Evolutionary conservation across 2,888 invertebrate species (phyloP), one percentile per base, ranked within the genome.

Genomic region (Atethmia centrago): DNA sequence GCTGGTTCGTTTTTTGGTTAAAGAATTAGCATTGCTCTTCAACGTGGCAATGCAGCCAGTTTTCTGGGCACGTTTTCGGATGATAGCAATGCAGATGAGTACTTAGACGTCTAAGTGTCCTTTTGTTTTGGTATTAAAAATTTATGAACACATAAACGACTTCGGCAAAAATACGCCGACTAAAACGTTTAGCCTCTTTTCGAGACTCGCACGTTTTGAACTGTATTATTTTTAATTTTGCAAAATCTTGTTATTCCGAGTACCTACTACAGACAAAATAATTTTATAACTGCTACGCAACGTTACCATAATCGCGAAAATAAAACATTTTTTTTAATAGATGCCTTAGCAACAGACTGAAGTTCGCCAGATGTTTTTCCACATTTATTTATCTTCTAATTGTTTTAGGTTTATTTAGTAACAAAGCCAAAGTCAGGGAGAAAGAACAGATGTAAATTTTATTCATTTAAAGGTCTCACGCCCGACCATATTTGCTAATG

Each of bases 401-500:
- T 80, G 65, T 63, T 73, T 79, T 71, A 85, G 77, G 82, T 83
- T 75, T 79, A 84, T 83, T 76, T 66, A 71, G 65, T 77, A 83
- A 85, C 81, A 84, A 83, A 85, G 83, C 83, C 72, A 85, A 80
- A 86, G 80, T 75, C 77, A 72, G 79, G 53, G 80, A 82, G 80
- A 76, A 79, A 84, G 89, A 90, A 80, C 86, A 90, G 88, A 92
- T 92, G 92, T 88, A 88, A 92, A 92, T 91, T 91, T 91, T 91
- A 92, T 92, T 92, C 91, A 91, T 89, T 84, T 77, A 83, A 77
- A 85, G 84, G 79, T 83, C 82, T 76, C 55, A 53, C 42, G 83
- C 81, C 82, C 85, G 76, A 84, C 88, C 88, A 90, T 89, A 89
- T 91, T 90, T 89, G 87, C 85, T 90, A 89, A 91, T 90, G 89